Percentiles rank a stretch among this genome's conserved stretches.
Conservation (phyloP, 2,888 invertebrate species). For the Thecophora atra region DNA sequence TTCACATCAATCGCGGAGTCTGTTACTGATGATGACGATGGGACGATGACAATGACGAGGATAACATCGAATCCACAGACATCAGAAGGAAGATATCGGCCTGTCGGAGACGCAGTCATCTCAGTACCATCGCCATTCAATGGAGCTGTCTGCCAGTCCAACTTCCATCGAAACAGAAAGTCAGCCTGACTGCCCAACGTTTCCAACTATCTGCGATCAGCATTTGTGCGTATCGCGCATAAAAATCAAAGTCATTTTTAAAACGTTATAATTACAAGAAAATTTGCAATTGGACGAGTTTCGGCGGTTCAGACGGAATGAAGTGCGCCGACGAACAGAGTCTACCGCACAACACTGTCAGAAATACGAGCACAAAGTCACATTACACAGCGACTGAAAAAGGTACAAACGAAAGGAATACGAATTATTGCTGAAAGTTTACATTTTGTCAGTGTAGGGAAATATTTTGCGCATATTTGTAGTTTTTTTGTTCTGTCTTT, state of each 20-base stretch:
- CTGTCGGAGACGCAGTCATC: background rate
- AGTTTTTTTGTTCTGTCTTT: background rate
- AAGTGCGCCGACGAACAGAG: background rate
- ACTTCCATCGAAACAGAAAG: too few species aligned
- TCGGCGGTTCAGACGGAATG: conserved; percentile 8
- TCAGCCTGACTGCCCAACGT: background rate
- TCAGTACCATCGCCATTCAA: background rate
- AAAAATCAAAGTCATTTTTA: conserved; percentile 42
- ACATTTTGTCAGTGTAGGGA: conserved; percentile 4
- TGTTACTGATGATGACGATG: background rate
- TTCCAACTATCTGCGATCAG: conserved; percentile 32
- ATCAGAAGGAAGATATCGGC: background rate
- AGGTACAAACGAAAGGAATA: too few species aligned
- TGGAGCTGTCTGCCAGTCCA: conserved; percentile 5
- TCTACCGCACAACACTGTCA: too few species aligned
- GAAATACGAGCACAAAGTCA: too few species aligned
- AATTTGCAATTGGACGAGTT: conserved; percentile 52
- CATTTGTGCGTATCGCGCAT: conserved; percentile 36
- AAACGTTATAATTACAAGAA: conserved; percentile 38
- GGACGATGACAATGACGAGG: background rate
- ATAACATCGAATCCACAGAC: background rate
- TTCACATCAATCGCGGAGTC: conserved; percentile 42
- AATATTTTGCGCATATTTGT: background rate
- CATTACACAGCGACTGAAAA: too few species aligned
- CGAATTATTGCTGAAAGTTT: background rate